A percentile compares a stretch with the other conserved stretches of the same genome.
Evolutionary conservation across 2,113 vertebrate species (phyloP).

Genomic region (Ceyx margarethae): DNA sequence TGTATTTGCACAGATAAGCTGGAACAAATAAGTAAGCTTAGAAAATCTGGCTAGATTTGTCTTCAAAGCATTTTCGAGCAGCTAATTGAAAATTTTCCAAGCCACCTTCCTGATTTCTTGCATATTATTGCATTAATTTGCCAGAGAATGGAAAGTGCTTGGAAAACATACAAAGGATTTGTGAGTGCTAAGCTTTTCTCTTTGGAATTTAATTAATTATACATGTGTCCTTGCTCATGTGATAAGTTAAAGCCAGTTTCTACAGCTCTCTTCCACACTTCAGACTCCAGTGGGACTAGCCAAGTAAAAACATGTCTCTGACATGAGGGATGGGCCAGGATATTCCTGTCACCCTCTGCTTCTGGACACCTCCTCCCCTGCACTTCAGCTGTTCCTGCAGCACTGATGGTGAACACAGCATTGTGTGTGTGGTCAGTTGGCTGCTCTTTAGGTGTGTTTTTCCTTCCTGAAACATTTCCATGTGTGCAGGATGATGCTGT

Average conservation of each 20-base stretch:
- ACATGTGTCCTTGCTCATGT: background rate
- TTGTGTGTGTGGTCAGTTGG: accelerated
- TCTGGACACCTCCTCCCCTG: too few species aligned
- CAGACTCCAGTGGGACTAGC: background rate
- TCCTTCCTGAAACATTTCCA: background rate
- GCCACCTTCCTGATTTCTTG: conserved; percentile 35
- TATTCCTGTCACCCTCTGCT: accelerated
- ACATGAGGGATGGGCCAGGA: background rate
- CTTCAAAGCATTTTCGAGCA: conserved; percentile 54
- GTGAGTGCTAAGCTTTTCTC: background rate
- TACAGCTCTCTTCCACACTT: background rate
- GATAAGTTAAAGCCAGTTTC: background rate
- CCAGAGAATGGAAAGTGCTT: background rate
- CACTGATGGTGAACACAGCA: background rate
- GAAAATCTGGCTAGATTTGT: conserved; percentile 32
- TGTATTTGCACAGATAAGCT: conserved; percentile 38
- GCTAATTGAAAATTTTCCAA: conserved; percentile 57
- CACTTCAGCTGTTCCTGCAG: background rate
- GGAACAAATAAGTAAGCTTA: conserved; percentile 10
- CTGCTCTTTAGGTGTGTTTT: background rate
- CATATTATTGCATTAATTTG: background rate
- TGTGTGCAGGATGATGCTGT: background rate
- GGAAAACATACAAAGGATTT: conserved; percentile 25
- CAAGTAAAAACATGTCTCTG: background rate
- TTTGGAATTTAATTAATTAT: conserved; percentile 1